Evolutionary conservation across 2,113 vertebrate genomes (phyloP), one percentile per base, ranked within the genome.

Genomic region (Myrmecobius fasciatus): DNA sequence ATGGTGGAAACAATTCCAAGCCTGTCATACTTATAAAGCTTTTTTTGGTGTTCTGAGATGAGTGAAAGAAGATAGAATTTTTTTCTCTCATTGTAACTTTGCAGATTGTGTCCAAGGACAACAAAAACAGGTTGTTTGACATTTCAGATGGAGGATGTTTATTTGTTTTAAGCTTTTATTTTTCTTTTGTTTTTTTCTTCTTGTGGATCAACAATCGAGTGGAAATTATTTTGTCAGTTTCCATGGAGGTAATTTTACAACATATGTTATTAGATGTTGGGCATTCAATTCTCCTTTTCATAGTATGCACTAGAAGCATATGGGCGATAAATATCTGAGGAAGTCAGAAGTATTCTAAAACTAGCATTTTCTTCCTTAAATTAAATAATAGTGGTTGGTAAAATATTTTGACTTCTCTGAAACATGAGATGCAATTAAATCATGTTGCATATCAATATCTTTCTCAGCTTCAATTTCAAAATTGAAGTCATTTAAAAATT

Each of bases 361-460:
- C 9, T 56, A 67, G 46, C 3, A 22, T 48, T 95, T 92, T 54
- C 56, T 94, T 1, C 1, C 91, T 36, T 91, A 89, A 97, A 92
- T 94, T 92, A 52, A 51, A 75, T 95, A 7, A 91, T 52, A 92
- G 0, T 88, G 54, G 31, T 91, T 90, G 48, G 53, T 89, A 88
- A 93, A 95, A 93, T 93, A 53, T 90, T 46, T 94, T 36, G 94
- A 9, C 46, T 4, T 12, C 94, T 95, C 52, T 89, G 28, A 96
- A 53, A 24, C 20, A n/a, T 20, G 22, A 20, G 20, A 17, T 75
- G 6, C 12, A 67, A n/a, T 75, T 75, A 83, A 83, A 54, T 91
- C 52, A 75, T 53, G 52, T 28, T 90, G 75, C 92, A 31, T 31
- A 75, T 52, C 89, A 94, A 92, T 75, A 11, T 22, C 92, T 48